A percentile compares a stretch with the other conserved stretches of the same genome.
Conservation (phyloP, 2,797 vertebrate genomes). For the Vireo griseus region DNA sequence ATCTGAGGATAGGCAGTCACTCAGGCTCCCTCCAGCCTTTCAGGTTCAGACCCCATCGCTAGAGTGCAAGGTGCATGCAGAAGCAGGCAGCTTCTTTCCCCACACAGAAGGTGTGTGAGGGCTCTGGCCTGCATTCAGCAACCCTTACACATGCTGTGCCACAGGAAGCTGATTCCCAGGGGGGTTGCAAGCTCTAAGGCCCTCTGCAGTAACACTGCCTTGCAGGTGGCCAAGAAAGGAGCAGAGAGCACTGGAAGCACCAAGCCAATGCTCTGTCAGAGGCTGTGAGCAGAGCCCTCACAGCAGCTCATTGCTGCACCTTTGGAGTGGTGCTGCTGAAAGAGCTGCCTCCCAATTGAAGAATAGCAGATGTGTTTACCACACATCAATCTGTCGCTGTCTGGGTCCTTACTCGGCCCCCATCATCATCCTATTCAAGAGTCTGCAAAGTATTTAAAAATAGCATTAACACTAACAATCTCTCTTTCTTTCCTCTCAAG, state of each 20-base stretch:
- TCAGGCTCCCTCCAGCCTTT: not conserved
- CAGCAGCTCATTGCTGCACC: not conserved
- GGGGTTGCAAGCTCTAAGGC: not conserved
- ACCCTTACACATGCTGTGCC: fast-evolving
- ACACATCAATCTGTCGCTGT: conserved; percentile 51
- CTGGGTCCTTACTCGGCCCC: conserved; percentile 24
- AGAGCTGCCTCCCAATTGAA: not conserved
- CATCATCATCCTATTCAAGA: conserved; percentile 57
- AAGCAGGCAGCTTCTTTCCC: not conserved
- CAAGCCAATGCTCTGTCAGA: fast-evolving
- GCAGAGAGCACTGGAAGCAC: not conserved
- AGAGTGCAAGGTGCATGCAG: fast-evolving
- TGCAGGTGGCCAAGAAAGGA: not conserved
- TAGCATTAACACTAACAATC: conserved; percentile 64
- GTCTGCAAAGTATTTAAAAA: conserved; percentile 67
- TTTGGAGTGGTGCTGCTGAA: not conserved
- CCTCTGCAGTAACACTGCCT: not conserved
- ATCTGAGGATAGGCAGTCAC: not conserved
- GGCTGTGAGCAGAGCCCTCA: not conserved
- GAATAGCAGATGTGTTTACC: conserved; percentile 41
- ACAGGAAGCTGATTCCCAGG: not conserved
- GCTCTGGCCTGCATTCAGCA: fast-evolving
- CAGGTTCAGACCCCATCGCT: not conserved
- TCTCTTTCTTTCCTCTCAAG: conserved; percentile 55
- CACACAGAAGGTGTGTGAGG: not conserved